Evolutionary conservation across 2,113 vertebrate species (phyloP).

Genomic region (Nibea albiflora): DNA sequence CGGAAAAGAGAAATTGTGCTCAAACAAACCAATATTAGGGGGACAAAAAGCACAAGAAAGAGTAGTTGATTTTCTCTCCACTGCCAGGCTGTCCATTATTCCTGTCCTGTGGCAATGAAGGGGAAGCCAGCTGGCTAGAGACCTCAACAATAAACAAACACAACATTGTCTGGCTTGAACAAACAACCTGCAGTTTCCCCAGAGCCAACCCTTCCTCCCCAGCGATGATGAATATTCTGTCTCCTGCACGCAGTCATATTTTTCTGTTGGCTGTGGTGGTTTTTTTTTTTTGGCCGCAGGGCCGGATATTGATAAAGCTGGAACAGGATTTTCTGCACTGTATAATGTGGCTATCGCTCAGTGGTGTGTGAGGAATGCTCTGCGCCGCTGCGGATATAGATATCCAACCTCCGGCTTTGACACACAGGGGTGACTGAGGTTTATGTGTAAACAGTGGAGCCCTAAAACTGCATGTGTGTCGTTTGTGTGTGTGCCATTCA

Average conservation of each 20-base stretch:
- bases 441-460: conserved; percentile 40
- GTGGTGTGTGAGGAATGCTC: conserved; percentile 62
- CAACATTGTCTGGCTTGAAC: conserved; percentile 70
- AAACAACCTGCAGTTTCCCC: conserved; percentile 68
- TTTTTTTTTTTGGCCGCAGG: conserved; percentile 52
- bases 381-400: conserved; percentile 60
- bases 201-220: conserved; percentile 63
- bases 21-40: conserved; percentile 39
- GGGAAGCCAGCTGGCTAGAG: conserved; percentile 73
- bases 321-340: conserved; percentile 65
- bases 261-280: conserved; percentile 48
- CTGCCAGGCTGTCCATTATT: conserved; percentile 61
- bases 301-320: conserved; percentile 76
- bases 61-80: conserved; percentile 26
- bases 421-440: conserved; percentile 36
- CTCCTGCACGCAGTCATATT: conserved; percentile 56
- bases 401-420: conserved; percentile 64
- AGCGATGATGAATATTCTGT: conserved; percentile 71
- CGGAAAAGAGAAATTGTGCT: conserved; percentile 27
- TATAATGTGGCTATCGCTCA: conserved; percentile 70
- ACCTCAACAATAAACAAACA: conserved; percentile 78
- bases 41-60: not conserved
- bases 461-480: not conserved
- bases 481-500: conserved; percentile 8
- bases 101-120: conserved; percentile 64